A percentile compares a stretch with the other conserved stretches of the same genome.
Conservation (phyloP, 1,140 invertebrate species). For the Adoxophyes honmai region DNA sequence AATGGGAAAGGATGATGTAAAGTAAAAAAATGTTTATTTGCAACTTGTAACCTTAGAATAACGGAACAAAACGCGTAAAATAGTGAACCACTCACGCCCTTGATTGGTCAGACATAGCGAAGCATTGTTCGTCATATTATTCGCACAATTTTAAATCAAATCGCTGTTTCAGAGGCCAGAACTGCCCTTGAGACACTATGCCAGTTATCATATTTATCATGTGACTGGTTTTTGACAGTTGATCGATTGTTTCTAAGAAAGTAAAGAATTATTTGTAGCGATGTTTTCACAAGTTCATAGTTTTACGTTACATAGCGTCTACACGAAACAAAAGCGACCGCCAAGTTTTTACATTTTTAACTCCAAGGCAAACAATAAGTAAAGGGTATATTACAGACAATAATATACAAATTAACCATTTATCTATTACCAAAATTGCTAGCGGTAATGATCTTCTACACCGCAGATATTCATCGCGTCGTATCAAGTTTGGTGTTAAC, state of each 20-base stretch:
- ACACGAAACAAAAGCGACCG: too few species aligned
- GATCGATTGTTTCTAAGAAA: too few species aligned
- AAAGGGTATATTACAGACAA: not conserved
- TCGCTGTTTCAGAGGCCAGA: too few species aligned
- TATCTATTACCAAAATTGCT: slow-evolving; percentile 4
- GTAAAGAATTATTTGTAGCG: too few species aligned
- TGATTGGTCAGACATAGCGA: too few species aligned
- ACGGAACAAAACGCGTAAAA: not conserved
- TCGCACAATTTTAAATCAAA: too few species aligned
- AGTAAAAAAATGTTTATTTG: not conserved
- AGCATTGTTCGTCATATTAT: too few species aligned
- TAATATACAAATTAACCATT: not conserved
- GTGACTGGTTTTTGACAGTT: too few species aligned
- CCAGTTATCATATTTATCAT: too few species aligned
- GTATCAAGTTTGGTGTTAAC: not conserved
- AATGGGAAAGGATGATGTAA: slow-evolving; percentile 3
- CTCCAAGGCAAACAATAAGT: not conserved
- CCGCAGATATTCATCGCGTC: not conserved
- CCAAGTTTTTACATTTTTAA: not conserved
- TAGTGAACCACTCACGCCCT: not conserved
- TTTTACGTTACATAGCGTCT: too few species aligned
- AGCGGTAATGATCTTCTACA: not conserved
- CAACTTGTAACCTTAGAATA: not conserved
- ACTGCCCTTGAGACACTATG: too few species aligned
- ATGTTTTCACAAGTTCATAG: too few species aligned